A percentile compares a stretch with the other conserved stretches of the same genome.
Conservation (phyloP, 1,140 invertebrate species). For the Drosophila quadrilineata region DNA sequence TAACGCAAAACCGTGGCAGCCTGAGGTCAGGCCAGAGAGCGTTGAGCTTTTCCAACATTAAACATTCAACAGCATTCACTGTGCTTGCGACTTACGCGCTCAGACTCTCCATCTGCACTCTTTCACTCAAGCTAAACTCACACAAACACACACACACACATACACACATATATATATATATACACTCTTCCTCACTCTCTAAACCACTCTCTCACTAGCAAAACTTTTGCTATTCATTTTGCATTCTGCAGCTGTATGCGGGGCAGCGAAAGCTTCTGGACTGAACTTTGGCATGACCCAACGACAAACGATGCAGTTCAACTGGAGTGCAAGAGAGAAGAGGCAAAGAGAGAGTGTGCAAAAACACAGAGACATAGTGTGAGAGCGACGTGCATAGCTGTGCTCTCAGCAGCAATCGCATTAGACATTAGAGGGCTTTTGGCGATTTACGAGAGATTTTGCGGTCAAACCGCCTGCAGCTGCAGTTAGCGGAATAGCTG, state of each 20-base stretch:
- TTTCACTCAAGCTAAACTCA: too few species aligned
- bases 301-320: neutral
- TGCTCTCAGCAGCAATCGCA: constrained; percentile 35
- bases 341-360: neutral
- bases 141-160: too few species aligned
- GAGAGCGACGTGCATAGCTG: neutral
- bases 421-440: constrained; percentile 24
- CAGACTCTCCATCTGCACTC: neutral
- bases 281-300: constrained; percentile 47
- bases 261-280: constrained; percentile 28
- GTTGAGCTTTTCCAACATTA: constrained; percentile 40
- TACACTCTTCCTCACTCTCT: neutral
- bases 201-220: neutral
- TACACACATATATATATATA: neutral
- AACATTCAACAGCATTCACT: constrained; percentile 49
- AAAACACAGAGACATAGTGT: neutral
- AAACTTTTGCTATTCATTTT: constrained; percentile 39
- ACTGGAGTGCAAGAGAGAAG: neutral
- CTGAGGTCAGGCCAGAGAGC: too few species aligned
- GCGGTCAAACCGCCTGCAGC: constrained; percentile 17
- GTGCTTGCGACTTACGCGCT: neutral
- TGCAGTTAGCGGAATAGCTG: neutral
- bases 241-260: constrained; percentile 26
- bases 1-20: too few species aligned
- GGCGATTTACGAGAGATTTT: constrained; percentile 45